Conservation (phyloP, 2,888 invertebrate genomes). For the Drosophila kanekoi region DNA sequence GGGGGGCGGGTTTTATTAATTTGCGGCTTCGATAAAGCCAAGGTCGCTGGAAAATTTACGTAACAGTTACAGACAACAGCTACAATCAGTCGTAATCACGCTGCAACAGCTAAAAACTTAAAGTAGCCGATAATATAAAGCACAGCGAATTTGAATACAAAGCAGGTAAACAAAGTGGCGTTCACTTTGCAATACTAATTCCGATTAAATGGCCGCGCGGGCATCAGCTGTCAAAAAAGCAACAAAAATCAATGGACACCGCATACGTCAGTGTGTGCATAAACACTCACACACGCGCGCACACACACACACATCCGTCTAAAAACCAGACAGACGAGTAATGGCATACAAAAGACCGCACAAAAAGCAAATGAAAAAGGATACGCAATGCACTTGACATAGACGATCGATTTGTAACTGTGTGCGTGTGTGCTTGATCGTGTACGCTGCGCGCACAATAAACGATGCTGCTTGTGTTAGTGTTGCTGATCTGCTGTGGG, state of each 20-base stretch:
- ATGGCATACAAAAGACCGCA: constrained; percentile 20
- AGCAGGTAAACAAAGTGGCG: constrained; percentile 40
- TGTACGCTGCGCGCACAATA: constrained; percentile 12
- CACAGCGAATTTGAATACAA: constrained; percentile 23
- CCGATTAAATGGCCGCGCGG: constrained; percentile 39
- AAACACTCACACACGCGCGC: neutral
- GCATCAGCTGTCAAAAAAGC: constrained; percentile 40
- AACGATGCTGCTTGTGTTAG: constrained; percentile 14
- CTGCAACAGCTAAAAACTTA: constrained; percentile 33
- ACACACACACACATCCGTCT: neutral
- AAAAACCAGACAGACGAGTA: constrained; percentile 26
- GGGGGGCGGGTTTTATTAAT: constrained; percentile 24
- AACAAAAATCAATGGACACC: constrained; percentile 11
- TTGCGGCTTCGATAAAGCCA: constrained; percentile 50
- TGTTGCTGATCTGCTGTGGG: constrained; percentile 29
- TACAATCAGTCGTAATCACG: constrained; percentile 21
- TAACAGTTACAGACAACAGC: constrained; percentile 38
- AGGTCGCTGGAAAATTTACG: constrained; percentile 44
- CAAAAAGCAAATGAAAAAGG: constrained; percentile 50
- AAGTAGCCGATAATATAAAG: too few relatives aligned
- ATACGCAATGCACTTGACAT: constrained; percentile 32
- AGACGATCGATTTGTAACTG: constrained; percentile 6
- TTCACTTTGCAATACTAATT: constrained; percentile 37
- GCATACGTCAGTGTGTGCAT: neutral
- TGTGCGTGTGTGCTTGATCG: neutral